Percentiles rank a stretch among this genome's conserved stretches.
Conservation (phyloP, 2,888 invertebrate genomes). For the Meiosimyza platycephala region DNA sequence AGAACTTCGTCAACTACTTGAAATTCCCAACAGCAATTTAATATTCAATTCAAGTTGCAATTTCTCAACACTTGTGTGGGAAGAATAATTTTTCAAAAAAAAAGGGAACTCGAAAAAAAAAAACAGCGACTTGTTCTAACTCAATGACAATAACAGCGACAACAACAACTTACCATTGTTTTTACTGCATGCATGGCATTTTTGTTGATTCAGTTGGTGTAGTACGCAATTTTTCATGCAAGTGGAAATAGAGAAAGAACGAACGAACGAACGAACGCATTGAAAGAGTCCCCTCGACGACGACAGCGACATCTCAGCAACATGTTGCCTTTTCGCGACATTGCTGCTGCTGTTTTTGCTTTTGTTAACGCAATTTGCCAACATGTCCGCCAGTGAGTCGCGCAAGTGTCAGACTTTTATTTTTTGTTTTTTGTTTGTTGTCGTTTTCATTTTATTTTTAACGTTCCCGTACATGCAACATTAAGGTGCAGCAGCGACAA, state of each 20-base stretch:
- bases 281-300: neutral
- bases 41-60: too few species aligned
- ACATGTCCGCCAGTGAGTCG: slow-evolving; percentile 11
- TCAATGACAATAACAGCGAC: neutral
- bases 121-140: neutral
- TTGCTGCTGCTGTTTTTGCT: slow-evolving; percentile 5
- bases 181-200: too few species aligned
- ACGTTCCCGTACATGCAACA: neutral
- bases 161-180: neutral
- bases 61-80: too few species aligned
- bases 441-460: neutral
- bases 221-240: too few species aligned
- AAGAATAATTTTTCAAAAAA: too few species aligned
- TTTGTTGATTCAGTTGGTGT: too few species aligned
- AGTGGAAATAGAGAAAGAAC: too few species aligned
- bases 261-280: too few species aligned
- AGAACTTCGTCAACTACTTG: too few species aligned
- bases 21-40: too few species aligned
- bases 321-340: neutral
- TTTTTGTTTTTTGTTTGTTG: neutral
- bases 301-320: slow-evolving; percentile 17
- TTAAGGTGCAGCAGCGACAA: slow-evolving; percentile 5
- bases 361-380: slow-evolving; percentile 4
- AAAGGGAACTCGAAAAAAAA: neutral
- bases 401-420: slow-evolving; percentile 8